Evolutionary conservation across 2,888 invertebrate genomes (phyloP).

Genomic region (Hololepta plana): DNA sequence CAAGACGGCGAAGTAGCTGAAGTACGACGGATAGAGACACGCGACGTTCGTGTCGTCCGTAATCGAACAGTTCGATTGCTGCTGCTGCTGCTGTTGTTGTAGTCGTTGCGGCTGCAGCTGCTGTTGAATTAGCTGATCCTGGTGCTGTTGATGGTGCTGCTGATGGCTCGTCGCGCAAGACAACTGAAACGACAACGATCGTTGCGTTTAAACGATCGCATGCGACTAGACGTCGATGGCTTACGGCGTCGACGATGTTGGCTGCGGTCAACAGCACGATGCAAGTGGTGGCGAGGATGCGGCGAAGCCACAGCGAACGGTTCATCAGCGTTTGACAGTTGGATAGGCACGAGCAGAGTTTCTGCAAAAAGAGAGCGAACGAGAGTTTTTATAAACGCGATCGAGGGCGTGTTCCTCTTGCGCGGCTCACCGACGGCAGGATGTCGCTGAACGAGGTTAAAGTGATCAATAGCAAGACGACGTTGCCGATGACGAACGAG

Average conservation of each 20-base stretch:
- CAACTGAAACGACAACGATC: too few species aligned
- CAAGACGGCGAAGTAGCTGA: slow-evolving; percentile 50
- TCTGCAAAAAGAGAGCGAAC: too few species aligned
- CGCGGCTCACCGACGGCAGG: slow-evolving; percentile 23
- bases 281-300: slow-evolving; percentile 35
- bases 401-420: too few species aligned
- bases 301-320: slow-evolving; percentile 34
- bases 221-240: slow-evolving; percentile 10
- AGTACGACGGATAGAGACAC: slow-evolving; percentile 54
- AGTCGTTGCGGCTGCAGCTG: too few species aligned
- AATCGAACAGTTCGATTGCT: slow-evolving; percentile 21
- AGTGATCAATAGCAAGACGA: slow-evolving; percentile 22
- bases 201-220: too few species aligned
- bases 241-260: slow-evolving; percentile 43
- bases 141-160: not conserved
- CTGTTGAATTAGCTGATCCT: too few species aligned
- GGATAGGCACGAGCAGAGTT: slow-evolving; percentile 29
- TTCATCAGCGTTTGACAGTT: slow-evolving; percentile 36
- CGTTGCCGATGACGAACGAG: slow-evolving; percentile 22
- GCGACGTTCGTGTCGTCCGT: slow-evolving; percentile 22
- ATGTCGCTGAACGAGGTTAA: slow-evolving; percentile 24
- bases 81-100: slow-evolving; percentile 11
- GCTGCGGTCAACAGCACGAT: slow-evolving; percentile 36
- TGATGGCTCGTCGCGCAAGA: too few species aligned
- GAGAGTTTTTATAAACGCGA: too few species aligned